Evolutionary conservation across 2,113 vertebrate genomes (phyloP).

Genomic region (Heliornis fulica): DNA sequence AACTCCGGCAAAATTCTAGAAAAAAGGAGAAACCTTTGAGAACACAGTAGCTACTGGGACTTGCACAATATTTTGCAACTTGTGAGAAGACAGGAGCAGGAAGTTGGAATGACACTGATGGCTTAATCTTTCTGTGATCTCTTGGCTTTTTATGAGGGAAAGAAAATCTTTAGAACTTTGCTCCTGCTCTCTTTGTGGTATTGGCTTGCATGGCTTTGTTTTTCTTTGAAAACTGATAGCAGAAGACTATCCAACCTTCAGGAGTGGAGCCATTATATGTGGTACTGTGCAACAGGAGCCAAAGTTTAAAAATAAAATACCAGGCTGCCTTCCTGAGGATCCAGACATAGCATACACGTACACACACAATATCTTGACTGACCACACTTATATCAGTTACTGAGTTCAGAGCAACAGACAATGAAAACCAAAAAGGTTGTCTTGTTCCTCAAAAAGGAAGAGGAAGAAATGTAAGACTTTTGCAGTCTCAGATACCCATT

Average conservation of each 20-base stretch:
- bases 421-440: neutral
- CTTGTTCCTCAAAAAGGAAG: conserved; percentile 28
- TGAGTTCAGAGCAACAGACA: neutral
- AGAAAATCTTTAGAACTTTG: conserved; percentile 3
- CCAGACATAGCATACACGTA: conserved; percentile 58
- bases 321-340: conserved; percentile 62
- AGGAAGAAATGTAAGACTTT: neutral
- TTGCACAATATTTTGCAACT: neutral
- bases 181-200: conserved; percentile 30
- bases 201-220: conserved; percentile 11
- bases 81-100: neutral
- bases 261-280: conserved; percentile 65
- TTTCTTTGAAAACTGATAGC: conserved; percentile 69
- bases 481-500: neutral
- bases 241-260: conserved; percentile 65
- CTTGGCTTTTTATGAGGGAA: neutral
- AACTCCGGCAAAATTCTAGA: neutral
- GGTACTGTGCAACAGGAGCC: conserved; percentile 56
- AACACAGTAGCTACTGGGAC: neutral
- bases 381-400: neutral
- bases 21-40: neutral
- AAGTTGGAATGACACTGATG: neutral
- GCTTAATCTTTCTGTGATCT: neutral
- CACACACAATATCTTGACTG: neutral
- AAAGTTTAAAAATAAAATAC: conserved; percentile 76